Conservation (phyloP, 2,797 vertebrate species). For the Alosa sapidissima region DNA sequence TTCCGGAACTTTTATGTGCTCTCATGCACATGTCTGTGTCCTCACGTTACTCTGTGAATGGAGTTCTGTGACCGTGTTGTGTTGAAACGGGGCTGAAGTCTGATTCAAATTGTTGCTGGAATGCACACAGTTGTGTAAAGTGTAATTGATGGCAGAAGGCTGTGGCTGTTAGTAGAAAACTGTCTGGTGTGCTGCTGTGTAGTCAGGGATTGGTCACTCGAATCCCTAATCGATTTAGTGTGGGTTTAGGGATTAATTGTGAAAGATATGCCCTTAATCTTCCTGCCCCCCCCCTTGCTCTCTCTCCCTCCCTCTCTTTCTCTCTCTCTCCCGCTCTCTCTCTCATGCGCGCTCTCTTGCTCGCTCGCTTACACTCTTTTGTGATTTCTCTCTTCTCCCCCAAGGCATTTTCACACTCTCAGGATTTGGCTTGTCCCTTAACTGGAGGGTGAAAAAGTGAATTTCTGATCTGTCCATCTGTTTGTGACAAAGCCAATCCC, state of each 20-base stretch:
- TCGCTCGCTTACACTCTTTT: not conserved
- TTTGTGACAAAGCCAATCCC: constrained; percentile 15
- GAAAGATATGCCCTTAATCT: constrained; percentile 4
- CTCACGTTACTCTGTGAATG: not conserved
- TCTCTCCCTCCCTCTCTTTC: not conserved
- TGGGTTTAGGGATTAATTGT: constrained; percentile 6
- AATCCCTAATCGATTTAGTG: not conserved
- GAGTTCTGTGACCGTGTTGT: not conserved
- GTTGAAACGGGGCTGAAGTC: not conserved
- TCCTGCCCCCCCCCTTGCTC: not conserved
- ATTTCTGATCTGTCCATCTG: constrained; percentile 27
- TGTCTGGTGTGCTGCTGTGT: not conserved
- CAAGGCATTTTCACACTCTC: not conserved
- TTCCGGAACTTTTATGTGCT: not conserved
- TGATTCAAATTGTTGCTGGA: not conserved
- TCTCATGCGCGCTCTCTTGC: not conserved
- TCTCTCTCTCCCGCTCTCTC: constrained; percentile 7
- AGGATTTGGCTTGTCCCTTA: constrained; percentile 16
- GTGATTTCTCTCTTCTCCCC: not conserved
- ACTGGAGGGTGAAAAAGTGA: constrained; percentile 13
- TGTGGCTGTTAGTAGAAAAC: not conserved
- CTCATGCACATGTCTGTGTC: not conserved
- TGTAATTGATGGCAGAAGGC: not conserved
- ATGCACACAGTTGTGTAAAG: not conserved
- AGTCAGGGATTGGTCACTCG: not conserved